A percentile compares a stretch with the other conserved stretches of the same genome.
These are phyloP conservation scores for Pogonocherus hispidulus DNA, from an alignment of 2,888 invertebrate species.

Conservation along the genomic window DNA sequence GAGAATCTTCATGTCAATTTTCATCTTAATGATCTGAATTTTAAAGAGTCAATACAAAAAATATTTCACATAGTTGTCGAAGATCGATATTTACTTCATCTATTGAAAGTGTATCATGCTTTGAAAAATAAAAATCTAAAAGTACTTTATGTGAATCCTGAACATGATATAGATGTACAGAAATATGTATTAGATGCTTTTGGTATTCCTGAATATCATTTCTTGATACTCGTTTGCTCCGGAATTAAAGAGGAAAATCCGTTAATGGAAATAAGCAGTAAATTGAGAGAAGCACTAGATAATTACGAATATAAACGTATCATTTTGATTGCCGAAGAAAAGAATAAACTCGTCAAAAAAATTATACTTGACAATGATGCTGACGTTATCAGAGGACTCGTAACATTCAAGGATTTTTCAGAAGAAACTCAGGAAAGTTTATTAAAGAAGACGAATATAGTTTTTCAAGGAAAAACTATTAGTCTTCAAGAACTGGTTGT, in stretches of 20 bases:
- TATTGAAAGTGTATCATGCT: not conserved
- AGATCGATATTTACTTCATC: not conserved
- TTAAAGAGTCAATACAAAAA: not conserved
- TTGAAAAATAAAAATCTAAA: not conserved
- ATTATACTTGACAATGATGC: not conserved
- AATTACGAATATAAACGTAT: not conserved
- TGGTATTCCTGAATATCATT: not conserved
- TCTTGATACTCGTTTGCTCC: not conserved
- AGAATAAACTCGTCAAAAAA: not conserved
- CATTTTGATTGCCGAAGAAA: not conserved
- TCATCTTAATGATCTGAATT: too few relatives aligned
- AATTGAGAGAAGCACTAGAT: not conserved
- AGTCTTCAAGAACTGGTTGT: not conserved
- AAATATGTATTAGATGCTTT: constrained; percentile 5
- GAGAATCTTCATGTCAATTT: not conserved
- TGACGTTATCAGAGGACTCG: not conserved
- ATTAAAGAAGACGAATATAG: not conserved
- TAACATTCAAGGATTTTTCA: not conserved
- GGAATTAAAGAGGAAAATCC: not conserved
- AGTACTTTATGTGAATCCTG: not conserved
- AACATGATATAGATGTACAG: not conserved
- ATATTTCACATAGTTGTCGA: not conserved
- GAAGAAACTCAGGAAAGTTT: not conserved
- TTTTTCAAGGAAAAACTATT: not conserved
- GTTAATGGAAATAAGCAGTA: not conserved